phyloP scores from a whole-genome alignment of 2,113 vertebrate species.

The Myotis yumanensis region DNA sequence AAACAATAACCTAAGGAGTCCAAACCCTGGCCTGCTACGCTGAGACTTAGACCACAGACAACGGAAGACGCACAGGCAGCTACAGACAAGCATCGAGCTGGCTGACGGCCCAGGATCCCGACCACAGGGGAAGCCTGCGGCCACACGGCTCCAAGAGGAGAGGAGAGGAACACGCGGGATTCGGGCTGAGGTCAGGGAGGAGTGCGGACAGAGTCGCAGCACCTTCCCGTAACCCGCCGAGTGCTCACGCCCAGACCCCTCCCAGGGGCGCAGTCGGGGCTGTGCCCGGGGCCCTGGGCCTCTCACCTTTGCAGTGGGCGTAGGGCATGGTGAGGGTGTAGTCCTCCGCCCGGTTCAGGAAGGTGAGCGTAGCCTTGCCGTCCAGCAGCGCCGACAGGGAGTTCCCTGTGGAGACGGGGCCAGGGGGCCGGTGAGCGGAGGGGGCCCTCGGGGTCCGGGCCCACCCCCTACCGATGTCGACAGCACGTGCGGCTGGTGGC shows the following conservation, averaged over 20 bases:
- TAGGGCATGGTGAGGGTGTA: conserved; percentile 98
- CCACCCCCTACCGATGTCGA: fast-evolving
- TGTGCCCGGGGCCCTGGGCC: fast-evolving
- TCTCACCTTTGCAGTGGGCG: conserved; percentile 95
- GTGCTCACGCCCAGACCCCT: fast-evolving
- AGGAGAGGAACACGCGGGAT: too few species aligned
- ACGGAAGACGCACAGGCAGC: too few species aligned
- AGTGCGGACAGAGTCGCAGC: too few species aligned
- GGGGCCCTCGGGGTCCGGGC: fast-evolving
- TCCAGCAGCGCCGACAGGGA: conserved; percentile 96
- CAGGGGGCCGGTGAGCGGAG: neutral
- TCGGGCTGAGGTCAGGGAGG: too few species aligned
- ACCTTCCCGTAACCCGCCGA: too few species aligned
- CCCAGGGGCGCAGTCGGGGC: neutral
- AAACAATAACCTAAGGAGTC: too few species aligned
- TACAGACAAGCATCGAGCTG: too few species aligned
- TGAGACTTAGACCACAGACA: too few species aligned
- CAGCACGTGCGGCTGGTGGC: fast-evolving
- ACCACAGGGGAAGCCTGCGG: too few species aligned
- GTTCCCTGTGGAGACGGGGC: conserved; percentile 86
- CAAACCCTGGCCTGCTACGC: too few species aligned
- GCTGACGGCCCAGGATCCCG: neutral
- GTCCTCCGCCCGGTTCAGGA: conserved; percentile 91
- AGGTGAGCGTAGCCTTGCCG: conserved; percentile 92
- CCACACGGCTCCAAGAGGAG: too few species aligned